A percentile compares a stretch with the other conserved stretches of the same genome.
phyloP scores from a whole-genome alignment of 2,797 vertebrate species.

The Argya squamiceps region DNA sequence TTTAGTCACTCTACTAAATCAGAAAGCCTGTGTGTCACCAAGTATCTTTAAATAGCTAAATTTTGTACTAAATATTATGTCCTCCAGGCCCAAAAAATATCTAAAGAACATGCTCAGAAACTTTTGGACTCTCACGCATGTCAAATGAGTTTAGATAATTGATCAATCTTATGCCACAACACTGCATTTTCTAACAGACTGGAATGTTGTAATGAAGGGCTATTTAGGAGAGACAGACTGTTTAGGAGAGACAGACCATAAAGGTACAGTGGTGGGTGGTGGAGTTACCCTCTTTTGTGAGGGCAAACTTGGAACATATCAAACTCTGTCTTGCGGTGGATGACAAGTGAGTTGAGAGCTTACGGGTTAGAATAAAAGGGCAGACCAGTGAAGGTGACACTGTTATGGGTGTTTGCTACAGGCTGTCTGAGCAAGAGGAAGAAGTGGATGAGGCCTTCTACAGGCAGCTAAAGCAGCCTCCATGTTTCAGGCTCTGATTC shows the following conservation, averaged over 20 bases:
- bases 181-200: not conserved
- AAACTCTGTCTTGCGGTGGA: not conserved
- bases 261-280: accelerated
- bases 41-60: not conserved
- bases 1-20: not conserved
- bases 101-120: not conserved
- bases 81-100: not conserved
- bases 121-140: not conserved
- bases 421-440: not conserved
- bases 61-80: not conserved
- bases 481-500: not conserved
- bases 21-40: not conserved
- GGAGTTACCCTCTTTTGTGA: not conserved
- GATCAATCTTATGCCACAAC: not conserved
- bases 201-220: not conserved
- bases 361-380: not conserved
- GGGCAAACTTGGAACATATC: not conserved
- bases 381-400: too few species aligned
- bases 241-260: not conserved
- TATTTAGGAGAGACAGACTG: not conserved
- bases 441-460: not conserved
- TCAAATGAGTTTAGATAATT: not conserved
- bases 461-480: not conserved
- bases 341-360: not conserved
- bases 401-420: not conserved